Evolutionary conservation across 1,140 invertebrate genomes (phyloP).

Genomic region (Pseudomyrmex concolor): DNA sequence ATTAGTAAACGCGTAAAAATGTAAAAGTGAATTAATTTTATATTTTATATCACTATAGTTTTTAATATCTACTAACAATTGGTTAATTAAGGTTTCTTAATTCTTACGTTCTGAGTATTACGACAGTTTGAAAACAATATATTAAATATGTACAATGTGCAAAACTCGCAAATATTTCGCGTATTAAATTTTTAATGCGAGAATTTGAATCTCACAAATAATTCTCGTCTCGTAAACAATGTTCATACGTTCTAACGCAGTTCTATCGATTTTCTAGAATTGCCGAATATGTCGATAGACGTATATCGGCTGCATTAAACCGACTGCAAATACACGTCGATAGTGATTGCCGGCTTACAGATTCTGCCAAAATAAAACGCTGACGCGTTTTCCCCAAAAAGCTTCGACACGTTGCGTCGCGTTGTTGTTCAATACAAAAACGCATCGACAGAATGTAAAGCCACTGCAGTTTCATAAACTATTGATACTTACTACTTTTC

Average conservation of each 20-base stretch:
- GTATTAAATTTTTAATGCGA: constrained; percentile 9
- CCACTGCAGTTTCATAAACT: constrained; percentile 22
- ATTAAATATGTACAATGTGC: constrained; percentile 21
- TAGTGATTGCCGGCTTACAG: constrained; percentile 49
- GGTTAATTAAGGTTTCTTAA: not conserved
- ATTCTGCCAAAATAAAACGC: constrained; percentile 44
- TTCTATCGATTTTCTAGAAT: constrained; percentile 48
- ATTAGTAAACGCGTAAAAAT: not conserved
- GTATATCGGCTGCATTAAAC: constrained; percentile 48
- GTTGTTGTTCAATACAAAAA: constrained; percentile 28
- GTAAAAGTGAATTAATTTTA: not conserved
- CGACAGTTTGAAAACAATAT: not conserved
- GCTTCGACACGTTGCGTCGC: constrained; percentile 26
- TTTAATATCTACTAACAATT: not conserved
- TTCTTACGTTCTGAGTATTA: too few relatives aligned
- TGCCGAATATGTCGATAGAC: constrained; percentile 37
- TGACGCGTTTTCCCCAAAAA: not conserved
- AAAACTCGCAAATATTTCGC: not conserved
- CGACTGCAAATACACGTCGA: constrained; percentile 51
- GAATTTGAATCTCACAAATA: constrained; percentile 15
- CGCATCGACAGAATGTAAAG: constrained; percentile 2
- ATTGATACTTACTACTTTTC: not conserved
- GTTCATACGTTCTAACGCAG: not conserved
- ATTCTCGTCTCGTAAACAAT: constrained; percentile 6
- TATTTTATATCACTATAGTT: not conserved